A percentile compares a stretch with the other conserved stretches of the same genome.
Evolutionary conservation across 2,797 vertebrate genomes (phyloP).

Genomic region (Labeo calbasu): DNA sequence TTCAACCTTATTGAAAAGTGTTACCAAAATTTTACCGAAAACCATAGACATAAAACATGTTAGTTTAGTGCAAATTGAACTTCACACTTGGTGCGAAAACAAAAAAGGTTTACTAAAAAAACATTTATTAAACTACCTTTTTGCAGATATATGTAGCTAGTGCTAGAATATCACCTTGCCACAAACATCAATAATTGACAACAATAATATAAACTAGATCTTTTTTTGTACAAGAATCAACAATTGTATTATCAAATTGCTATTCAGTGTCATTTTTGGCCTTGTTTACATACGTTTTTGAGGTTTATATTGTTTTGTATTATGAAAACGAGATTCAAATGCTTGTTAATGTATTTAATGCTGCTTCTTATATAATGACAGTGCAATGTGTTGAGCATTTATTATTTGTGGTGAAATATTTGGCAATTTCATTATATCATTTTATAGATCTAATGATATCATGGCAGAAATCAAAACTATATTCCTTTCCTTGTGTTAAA

Average conservation of each 20-base stretch:
- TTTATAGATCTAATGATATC: background rate
- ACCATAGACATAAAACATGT: background rate
- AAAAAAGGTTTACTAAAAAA: background rate
- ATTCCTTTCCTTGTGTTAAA: background rate
- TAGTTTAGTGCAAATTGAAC: background rate
- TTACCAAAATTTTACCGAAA: background rate
- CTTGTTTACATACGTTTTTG: slow-evolving; percentile 75
- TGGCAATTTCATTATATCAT: background rate
- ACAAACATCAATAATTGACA: background rate
- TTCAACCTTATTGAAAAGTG: background rate
- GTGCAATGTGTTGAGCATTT: slow-evolving; percentile 54
- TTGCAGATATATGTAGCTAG: slow-evolving; percentile 6
- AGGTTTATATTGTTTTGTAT: slow-evolving; percentile 74
- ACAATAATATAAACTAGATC: background rate
- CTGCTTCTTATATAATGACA: slow-evolving; percentile 43
- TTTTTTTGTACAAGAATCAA: slow-evolving; percentile 15
- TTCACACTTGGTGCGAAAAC: background rate
- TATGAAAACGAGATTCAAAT: slow-evolving; percentile 70
- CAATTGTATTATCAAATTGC: slow-evolving; percentile 52
- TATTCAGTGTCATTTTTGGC: slow-evolving; percentile 71
- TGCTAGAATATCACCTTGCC: slow-evolving; percentile 3
- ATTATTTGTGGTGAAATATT: slow-evolving; percentile 43
- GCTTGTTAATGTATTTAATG: slow-evolving; percentile 54
- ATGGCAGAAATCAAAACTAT: background rate
- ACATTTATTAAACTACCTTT: background rate